These are phyloP conservation scores for Sarcophaga peregrina DNA, from an alignment of 1,140 invertebrate species.

Conservation along the genomic window DNA sequence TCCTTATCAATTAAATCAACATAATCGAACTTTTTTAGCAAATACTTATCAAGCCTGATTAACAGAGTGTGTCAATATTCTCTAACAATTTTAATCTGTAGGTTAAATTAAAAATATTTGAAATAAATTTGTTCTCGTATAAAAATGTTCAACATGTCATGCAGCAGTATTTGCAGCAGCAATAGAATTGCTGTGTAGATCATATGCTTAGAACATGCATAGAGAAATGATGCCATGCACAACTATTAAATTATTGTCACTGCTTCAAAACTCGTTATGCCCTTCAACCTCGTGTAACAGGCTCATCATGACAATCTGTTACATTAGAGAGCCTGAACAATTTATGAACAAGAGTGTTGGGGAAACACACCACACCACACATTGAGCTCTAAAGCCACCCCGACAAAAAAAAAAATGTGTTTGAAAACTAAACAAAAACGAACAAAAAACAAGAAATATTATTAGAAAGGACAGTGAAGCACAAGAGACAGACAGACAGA, in stretches of 20 bases:
- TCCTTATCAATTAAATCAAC: no score
- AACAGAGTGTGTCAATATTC: no score
- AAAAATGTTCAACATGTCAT: not conserved
- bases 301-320: conserved; percentile 21
- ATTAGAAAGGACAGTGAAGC: not conserved
- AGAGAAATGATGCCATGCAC: not conserved
- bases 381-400: no score
- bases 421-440: not conserved
- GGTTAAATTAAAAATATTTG: not conserved
- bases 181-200: not conserved
- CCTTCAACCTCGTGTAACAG: not conserved
- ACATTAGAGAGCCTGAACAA: not conserved
- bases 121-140: not conserved
- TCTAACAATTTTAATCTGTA: not conserved
- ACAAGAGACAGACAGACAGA: not conserved
- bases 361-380: no score
- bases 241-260: conserved; percentile 17
- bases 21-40: no score
- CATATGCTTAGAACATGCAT: not conserved
- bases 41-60: no score
- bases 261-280: not conserved
- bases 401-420: no score
- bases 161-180: not conserved
- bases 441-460: not conserved
- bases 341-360: not conserved